phyloP scores from a whole-genome alignment of 1,140 invertebrate genomes.

The Matsumurasca onukii region DNA sequence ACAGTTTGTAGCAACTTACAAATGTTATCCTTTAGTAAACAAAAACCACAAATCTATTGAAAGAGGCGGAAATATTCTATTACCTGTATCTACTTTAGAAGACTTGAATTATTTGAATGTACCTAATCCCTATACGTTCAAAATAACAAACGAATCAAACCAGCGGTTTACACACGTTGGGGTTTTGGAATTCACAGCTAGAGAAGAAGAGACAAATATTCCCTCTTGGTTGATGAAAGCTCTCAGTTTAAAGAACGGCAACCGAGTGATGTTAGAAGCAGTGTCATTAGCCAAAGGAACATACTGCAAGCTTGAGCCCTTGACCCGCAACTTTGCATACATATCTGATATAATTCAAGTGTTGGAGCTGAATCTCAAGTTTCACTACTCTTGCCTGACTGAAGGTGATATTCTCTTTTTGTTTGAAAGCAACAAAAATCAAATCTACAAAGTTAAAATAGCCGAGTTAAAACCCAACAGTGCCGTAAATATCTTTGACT shows the following conservation, averaged over 20 bases:
- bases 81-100: constrained; percentile 4
- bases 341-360: constrained; percentile 6
- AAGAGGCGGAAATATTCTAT: constrained; percentile 18
- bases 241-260: not conserved
- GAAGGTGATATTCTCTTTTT: constrained; percentile 7
- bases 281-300: not conserved
- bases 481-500: constrained; percentile 12
- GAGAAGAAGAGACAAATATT: constrained; percentile 3
- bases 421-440: constrained; percentile 3
- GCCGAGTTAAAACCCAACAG: not conserved
- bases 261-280: not conserved
- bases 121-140: constrained; percentile 6
- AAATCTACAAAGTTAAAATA: constrained; percentile 19
- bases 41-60: not conserved
- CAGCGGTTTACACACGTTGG: constrained; percentile 7
- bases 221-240: constrained; percentile 2
- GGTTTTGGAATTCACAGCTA: constrained; percentile 18
- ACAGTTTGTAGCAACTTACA: not conserved
- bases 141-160: not conserved
- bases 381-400: constrained; percentile 18
- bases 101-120: not conserved
- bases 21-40: constrained; percentile 5
- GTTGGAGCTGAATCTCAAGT: constrained; percentile 11
- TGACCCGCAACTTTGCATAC: constrained; percentile 8
- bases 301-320: constrained; percentile 1